Conservation (phyloP, 2,797 vertebrate species). For the Triplophysa yarkandensis region DNA sequence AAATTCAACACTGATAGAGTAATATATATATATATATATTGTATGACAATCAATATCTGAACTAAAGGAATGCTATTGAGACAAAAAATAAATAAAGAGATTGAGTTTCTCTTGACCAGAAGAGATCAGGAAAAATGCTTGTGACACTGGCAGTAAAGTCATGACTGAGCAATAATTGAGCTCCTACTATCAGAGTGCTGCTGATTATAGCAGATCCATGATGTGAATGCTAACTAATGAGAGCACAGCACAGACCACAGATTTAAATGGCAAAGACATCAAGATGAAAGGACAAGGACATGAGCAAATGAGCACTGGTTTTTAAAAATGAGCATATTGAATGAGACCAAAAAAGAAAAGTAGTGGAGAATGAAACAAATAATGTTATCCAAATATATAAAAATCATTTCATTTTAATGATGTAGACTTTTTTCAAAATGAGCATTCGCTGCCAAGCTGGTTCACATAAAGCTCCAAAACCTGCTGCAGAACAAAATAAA, state of each 20-base stretch:
- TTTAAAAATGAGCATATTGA: too few species aligned
- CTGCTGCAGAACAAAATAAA: too few species aligned
- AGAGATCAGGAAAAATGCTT: constrained; percentile 5
- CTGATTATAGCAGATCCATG: constrained; percentile 42
- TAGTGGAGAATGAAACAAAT: background rate
- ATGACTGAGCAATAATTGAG: constrained; percentile 33
- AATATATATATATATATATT: background rate
- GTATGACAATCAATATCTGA: constrained; percentile 7
- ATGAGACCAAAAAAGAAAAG: background rate
- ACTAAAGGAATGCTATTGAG: constrained; percentile 2
- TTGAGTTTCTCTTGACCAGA: background rate
- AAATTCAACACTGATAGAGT: background rate
- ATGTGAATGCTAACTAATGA: constrained; percentile 37
- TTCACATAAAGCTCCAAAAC: too few species aligned
- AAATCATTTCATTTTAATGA: too few species aligned
- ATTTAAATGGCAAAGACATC: constrained; percentile 1
- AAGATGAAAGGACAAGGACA: constrained; percentile 3
- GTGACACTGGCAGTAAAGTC: constrained; percentile 6
- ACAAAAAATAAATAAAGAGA: background rate
- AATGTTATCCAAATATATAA: too few species aligned
- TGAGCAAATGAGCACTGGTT: background rate
- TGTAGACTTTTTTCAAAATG: too few species aligned
- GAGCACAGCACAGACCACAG: constrained; percentile 5
- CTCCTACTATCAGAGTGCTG: constrained; percentile 2
- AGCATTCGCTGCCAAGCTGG: too few species aligned